Base-by-base conservation (phyloP, 2,888 invertebrate genomes). In the Rhabditophanes sp. region DNA sequence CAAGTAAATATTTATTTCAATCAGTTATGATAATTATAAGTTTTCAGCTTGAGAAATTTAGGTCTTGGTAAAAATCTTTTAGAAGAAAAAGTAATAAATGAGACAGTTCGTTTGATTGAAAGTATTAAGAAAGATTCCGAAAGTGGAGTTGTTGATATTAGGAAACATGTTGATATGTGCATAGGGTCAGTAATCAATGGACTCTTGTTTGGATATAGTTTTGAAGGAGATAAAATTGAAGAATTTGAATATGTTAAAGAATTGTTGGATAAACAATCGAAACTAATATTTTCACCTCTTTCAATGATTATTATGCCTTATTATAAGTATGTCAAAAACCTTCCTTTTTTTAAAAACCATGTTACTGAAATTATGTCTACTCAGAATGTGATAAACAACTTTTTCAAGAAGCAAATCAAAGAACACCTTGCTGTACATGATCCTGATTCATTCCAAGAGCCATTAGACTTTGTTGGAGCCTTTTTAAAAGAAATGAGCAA, bases 1-100 rank as follows among this genome's bases (percentile, higher is more conserved):
- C 22, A 15, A 3, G 30, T 23, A 7, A 24, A 24, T 5, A 24
- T 23, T 15, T 19, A 23, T 11, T 30, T 22, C 23, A 30, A 11
- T n/a, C 23, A 30, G 11, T 24, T 23, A 24, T 12, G 30, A 30
- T 11, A 24, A 3, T 30, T 30, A 16, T 23, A 16, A 5, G 23
- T 30, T 19, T 24, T 23, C 21, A 16, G 20, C 3, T 27, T 34
- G 9, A 26, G 32, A 12, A 16, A 34, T 7, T 34, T 27, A 14
- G 38, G 38, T 8, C 12, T 37, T 14, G 38, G 38, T n/a, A 37
- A 37, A 25, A 37, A 37, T 18, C 9, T 38, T 3, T 38, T 37
- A 37, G 28, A 39, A 17, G 27, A 37, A 16, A 26, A 27, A 16
- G 37, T 37, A n/a, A 5, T 37, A 24, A 7, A 8, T 7, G 20